Evolutionary conservation across 1,140 invertebrate genomes (phyloP), one percentile per base, ranked within the genome.

Genomic region (Drosophila ambigua): DNA sequence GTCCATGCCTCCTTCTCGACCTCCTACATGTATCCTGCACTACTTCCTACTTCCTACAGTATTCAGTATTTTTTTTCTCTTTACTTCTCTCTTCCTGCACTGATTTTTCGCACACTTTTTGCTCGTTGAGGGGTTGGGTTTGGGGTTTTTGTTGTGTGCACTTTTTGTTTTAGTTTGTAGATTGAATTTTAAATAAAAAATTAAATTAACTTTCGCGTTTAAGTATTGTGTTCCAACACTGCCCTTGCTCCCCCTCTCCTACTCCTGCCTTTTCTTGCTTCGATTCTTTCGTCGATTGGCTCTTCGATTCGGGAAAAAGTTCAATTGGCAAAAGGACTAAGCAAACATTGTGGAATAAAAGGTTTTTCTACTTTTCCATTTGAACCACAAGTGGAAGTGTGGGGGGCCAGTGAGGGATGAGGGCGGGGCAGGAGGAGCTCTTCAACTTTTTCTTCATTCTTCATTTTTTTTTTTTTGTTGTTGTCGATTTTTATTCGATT

Each of bases 101-200:
- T 53, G 31, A 7, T 43, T 61, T 44, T 45, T 48, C 28, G 35
- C 26, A 45, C 46, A 39, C 11, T 39, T 39, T 39, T 39, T 39
- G 5, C 4, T 2, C 0, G 5, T 7, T 28, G 11, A 1, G 11
- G 4, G n/a, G 35, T 48, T 48, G 24, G 45, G 4, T 20, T 41
- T 31, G 35, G 20, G 28, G 45, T 44, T 11, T 4, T 24, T 44
- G 13, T 62, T 55, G 62, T 41, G 51, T 45, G 46, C 50, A 83
- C 74, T 89, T 90, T 89, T 89, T 90, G 87, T 90, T 90, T 90
- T 90, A 90, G 87, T 90, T 90, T 64, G 69, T 68, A 90, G 87
- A 90, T 90, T 90, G 87, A 85, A 90, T 90, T 90, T 90, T 90
- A 90, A 89, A 90, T 90, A 90, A 79, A 81, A 90, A 90, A 90